These are phyloP conservation scores for Chaenocephalus aceratus DNA, from an alignment of 2,113 vertebrate genomes.

Conservation along the genomic window DNA sequence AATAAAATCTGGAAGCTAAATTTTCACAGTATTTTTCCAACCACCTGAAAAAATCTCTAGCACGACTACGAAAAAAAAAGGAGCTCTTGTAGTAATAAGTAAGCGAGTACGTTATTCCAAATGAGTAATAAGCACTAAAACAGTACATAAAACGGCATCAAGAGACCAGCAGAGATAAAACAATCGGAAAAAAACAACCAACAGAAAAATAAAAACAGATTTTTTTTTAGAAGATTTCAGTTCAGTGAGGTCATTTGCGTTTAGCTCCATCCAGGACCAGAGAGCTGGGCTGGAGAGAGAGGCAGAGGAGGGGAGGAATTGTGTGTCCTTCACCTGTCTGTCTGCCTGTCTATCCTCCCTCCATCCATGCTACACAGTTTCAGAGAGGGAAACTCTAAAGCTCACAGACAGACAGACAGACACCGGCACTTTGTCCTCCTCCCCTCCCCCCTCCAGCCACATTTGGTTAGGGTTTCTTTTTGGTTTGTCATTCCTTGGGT, in stretches of 20 bases:
- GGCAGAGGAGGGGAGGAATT: constrained; percentile 69
- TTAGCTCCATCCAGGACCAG: constrained; percentile 85
- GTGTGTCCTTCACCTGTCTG: constrained; percentile 46
- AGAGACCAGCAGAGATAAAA: constrained; percentile 82
- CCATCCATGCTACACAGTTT: constrained; percentile 78
- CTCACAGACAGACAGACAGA: constrained; percentile 59
- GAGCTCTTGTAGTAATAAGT: constrained; percentile 85
- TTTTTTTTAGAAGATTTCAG: constrained; percentile 80
- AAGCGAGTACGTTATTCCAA: constrained; percentile 84
- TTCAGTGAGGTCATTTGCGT: constrained; percentile 88
- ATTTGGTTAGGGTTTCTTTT: constrained; percentile 88
- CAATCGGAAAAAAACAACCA: constrained; percentile 72
- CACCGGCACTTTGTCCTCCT: constrained; percentile 60
- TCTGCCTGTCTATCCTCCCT: constrained; percentile 54
- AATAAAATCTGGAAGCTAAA: constrained; percentile 87
- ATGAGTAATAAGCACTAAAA: constrained; percentile 84
- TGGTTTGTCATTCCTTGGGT: constrained; percentile 86
- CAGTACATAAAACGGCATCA: constrained; percentile 83
- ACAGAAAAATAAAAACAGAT: constrained; percentile 80
- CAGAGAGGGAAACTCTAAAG: constrained; percentile 64
- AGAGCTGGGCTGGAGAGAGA: constrained; percentile 78
- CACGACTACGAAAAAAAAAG: constrained; percentile 86
- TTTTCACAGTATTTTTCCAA: constrained; percentile 90
- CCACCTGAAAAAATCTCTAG: constrained; percentile 90
- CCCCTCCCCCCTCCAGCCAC: constrained; percentile 83